Evolutionary conservation across 2,888 invertebrate species (phyloP), one percentile per base, ranked within the genome.

Genomic region (Hydriomena furcata): DNA sequence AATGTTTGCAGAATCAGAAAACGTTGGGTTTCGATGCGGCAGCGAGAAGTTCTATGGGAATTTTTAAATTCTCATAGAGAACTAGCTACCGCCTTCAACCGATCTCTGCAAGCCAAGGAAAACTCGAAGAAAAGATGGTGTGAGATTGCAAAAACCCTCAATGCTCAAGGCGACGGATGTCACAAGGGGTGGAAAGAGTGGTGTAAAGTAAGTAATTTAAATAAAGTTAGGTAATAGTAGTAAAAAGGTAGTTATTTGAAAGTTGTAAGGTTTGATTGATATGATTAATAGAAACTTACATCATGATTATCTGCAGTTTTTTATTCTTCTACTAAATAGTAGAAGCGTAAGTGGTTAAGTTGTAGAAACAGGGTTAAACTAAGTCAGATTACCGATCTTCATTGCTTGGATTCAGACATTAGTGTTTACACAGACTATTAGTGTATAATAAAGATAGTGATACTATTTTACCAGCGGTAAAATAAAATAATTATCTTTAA

Each of bases 111-210:
- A 5, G 36, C 36, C 5, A 23, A 24, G 8, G 36, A 36, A 7
- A 8, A 7, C 12, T 21, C 36, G 1, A 36, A 25, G n/a, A 7
- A n/a, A 13, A 37, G 13, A 13, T 37, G 25, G 36, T n/a, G 6
- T n/a, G 24, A 24, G 12, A 10, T 44, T n/a, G 27, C 44, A n/a
- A 12, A 17, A 7, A 7, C 8, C 3, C 11, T 36, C 1, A 44
- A 44, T 20, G 24, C 44, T 21, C 36, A 44, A 21, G 8, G 35
- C 1, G 35, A 36, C 5, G 35, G 43, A 31, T 10, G 35, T 32
- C 11, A 35, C 10, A 44, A 44, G 34, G 21, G 35, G 13, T 35
- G 44, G 44, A 36, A 36, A 7, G 35, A 13, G 7, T 44, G 44
- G 44, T 44, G 28, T 28, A 44, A 36, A 35, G 25, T 44, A 36